These are phyloP conservation scores for Numida meleagris DNA, from an alignment of 2,113 vertebrate species.

Conservation along the genomic window DNA sequence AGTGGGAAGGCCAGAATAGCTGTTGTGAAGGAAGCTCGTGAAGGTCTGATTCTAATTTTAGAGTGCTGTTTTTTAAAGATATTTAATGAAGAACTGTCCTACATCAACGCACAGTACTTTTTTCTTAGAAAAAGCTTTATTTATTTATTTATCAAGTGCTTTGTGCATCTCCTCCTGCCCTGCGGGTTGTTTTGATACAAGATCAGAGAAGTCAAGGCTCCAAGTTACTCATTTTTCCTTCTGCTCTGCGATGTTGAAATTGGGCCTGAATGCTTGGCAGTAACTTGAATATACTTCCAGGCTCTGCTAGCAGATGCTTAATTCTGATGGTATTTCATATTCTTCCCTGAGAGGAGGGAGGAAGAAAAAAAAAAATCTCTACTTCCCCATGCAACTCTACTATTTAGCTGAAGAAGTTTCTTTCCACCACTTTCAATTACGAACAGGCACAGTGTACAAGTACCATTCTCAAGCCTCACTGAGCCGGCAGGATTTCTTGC, in stretches of 20 bases:
- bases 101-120: not conserved
- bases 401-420: not conserved
- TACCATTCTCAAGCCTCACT: not conserved
- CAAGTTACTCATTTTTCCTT: not conserved
- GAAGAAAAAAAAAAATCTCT: not conserved
- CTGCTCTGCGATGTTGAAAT: not conserved
- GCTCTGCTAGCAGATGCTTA: not conserved
- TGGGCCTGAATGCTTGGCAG: not conserved
- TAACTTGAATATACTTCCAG: not conserved
- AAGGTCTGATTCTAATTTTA: constrained; percentile 53
- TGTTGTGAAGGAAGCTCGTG: constrained; percentile 44
- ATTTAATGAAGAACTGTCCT: not conserved
- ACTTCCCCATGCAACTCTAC: not conserved
- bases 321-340: not conserved
- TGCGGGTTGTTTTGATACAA: not conserved
- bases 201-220: not conserved
- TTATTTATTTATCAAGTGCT: not conserved
- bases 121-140: not conserved
- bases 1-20: constrained; percentile 20
- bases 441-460: not conserved
- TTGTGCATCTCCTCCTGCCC: not conserved
- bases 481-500: not conserved
- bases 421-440: not conserved
- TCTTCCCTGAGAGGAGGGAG: not conserved
- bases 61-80: constrained; percentile 27